phyloP scores from a whole-genome alignment of 2,797 vertebrate species.

The Momotus momota region DNA sequence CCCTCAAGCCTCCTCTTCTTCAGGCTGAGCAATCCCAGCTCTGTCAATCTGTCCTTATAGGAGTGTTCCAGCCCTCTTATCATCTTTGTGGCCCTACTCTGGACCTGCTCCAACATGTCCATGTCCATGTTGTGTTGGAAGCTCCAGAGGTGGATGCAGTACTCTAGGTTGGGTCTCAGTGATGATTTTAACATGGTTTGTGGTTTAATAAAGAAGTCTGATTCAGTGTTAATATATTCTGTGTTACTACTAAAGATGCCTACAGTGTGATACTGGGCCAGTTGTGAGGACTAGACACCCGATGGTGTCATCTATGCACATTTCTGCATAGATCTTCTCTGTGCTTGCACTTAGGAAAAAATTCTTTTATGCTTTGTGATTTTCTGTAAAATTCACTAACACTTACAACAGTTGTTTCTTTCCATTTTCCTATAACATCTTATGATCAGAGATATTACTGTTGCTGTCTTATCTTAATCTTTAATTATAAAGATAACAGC shows the following conservation, averaged over 20 bases:
- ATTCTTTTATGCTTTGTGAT: background rate
- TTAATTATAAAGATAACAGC: background rate
- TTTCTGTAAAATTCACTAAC: background rate
- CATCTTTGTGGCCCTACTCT: no score
- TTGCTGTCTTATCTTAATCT: background rate
- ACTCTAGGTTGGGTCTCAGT: no score
- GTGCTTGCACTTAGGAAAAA: background rate
- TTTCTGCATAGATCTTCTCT: background rate
- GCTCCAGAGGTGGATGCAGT: no score
- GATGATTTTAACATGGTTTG: background rate
- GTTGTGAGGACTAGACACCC: background rate
- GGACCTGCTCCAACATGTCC: no score
- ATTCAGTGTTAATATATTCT: background rate
- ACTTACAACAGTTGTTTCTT: background rate
- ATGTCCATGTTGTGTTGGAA: no score
- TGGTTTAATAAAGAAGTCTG: background rate
- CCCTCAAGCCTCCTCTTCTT: no score
- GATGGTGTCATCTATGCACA: rapidly evolving
- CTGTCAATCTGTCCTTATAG: no score
- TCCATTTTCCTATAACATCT: background rate
- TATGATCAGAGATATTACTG: background rate
- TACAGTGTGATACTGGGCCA: no score
- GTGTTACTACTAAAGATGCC: background rate
- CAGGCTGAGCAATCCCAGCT: no score
- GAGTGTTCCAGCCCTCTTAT: no score